Conservation (phyloP, 2,797 vertebrate genomes). For the Gadopsis bispinosus region DNA sequence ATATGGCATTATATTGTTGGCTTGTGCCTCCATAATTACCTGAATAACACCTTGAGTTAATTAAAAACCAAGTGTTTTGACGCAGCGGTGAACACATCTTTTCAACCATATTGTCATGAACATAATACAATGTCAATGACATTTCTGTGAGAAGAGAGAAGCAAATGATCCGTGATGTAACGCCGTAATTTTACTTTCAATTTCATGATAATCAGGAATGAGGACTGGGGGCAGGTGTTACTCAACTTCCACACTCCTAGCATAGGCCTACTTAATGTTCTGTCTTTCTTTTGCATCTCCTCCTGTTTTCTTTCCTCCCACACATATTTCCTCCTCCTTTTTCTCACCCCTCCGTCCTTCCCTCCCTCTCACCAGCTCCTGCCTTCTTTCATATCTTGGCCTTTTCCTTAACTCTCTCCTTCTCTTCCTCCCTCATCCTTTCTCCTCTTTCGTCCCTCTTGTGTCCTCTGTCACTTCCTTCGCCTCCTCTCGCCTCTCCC, state of each 20-base stretch:
- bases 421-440: background rate
- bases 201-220: conserved; percentile 42
- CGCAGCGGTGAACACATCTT: too few species aligned
- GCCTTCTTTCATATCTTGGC: conserved; percentile 7
- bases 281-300: conserved; percentile 13
- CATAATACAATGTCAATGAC: too few species aligned
- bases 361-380: conserved; percentile 19
- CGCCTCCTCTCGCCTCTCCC: conserved; percentile 19
- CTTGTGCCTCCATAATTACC: too few species aligned
- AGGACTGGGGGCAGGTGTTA: conserved; percentile 4
- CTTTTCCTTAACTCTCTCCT: conserved; percentile 4
- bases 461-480: conserved; percentile 32
- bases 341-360: conserved; percentile 26
- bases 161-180: conserved; percentile 51
- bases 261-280: background rate
- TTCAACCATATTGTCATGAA: too few species aligned
- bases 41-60: too few species aligned
- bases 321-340: conserved; percentile 10
- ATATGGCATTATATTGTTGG: too few species aligned
- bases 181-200: conserved; percentile 51
- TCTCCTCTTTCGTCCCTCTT: background rate
- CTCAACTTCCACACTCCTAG: background rate
- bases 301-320: conserved; percentile 11
- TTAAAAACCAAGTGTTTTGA: too few species aligned
- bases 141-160: conserved; percentile 9